phyloP scores from a whole-genome alignment of 2,888 invertebrate genomes.

The Papilio demoleus region DNA sequence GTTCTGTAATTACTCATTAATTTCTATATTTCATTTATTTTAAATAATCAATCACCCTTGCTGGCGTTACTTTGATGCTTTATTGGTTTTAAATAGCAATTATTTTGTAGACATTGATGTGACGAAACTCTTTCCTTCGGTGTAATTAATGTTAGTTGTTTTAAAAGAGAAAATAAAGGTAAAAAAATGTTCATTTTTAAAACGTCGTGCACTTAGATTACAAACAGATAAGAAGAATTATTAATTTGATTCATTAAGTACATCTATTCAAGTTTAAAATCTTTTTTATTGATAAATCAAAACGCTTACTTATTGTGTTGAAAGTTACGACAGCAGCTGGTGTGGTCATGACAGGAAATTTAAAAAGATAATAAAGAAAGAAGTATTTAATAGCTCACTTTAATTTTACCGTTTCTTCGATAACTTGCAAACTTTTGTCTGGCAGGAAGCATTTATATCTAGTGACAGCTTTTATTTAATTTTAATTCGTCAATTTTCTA shows the following conservation, averaged over 20 bases:
- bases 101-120: neutral
- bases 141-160: neutral
- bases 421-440: slow-evolving; percentile 25
- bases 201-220: too few species aligned
- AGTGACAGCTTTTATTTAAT: slow-evolving; percentile 9
- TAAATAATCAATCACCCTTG: neutral
- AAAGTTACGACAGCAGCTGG: slow-evolving; percentile 5
- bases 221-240: too few species aligned
- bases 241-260: too few species aligned
- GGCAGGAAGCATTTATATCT: slow-evolving; percentile 12
- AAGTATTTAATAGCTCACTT: slow-evolving; percentile 26
- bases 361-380: slow-evolving; percentile 15
- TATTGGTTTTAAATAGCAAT: neutral
- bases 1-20: slow-evolving; percentile 17
- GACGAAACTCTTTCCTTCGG: neutral
- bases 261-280: neutral
- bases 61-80: slow-evolving; percentile 6
- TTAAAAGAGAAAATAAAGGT: neutral
- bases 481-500: neutral
- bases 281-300: slow-evolving; percentile 6
- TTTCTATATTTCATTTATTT: neutral
- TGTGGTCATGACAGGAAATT: slow-evolving; percentile 14
- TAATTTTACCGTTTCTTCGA: slow-evolving; percentile 21
- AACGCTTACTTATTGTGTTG: neutral
- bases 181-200: neutral